phyloP scores from a whole-genome alignment of 2,888 invertebrate genomes.

The Eristalis arbustorum region DNA sequence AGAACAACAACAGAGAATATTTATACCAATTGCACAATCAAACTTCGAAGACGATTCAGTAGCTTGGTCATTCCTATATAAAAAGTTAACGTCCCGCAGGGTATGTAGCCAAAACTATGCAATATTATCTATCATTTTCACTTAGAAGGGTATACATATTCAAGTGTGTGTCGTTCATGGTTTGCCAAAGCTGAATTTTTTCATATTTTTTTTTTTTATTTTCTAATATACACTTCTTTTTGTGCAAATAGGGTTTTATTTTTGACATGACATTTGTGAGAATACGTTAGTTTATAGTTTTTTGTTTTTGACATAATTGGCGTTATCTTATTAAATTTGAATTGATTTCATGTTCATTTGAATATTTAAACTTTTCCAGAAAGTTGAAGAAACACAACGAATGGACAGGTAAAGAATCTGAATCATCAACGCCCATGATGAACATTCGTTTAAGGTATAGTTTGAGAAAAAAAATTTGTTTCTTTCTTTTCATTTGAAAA shows the following conservation, averaged over 20 bases:
- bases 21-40: slow-evolving; percentile 72
- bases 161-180: slow-evolving; percentile 50
- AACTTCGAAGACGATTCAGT: slow-evolving; percentile 11
- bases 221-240: neutral
- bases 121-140: slow-evolving; percentile 59
- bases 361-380: neutral
- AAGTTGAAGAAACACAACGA: neutral
- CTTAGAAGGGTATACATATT: slow-evolving; percentile 52
- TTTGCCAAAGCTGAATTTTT: slow-evolving; percentile 54
- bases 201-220: slow-evolving; percentile 11
- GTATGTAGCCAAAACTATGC: slow-evolving; percentile 54
- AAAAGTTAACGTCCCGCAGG: slow-evolving; percentile 50
- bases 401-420: neutral
- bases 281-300: neutral
- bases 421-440: neutral
- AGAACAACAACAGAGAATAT: slow-evolving; percentile 72
- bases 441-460: neutral
- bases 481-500: neutral
- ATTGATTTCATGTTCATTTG: neutral
- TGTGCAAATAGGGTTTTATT: neutral
- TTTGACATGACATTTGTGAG: neutral
- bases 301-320: neutral
- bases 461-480: neutral
- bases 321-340: neutral
- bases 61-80: slow-evolving; percentile 20